Evolutionary conservation across 2,113 vertebrate genomes (phyloP).

Genomic region (Opisthocomus hoazin): DNA sequence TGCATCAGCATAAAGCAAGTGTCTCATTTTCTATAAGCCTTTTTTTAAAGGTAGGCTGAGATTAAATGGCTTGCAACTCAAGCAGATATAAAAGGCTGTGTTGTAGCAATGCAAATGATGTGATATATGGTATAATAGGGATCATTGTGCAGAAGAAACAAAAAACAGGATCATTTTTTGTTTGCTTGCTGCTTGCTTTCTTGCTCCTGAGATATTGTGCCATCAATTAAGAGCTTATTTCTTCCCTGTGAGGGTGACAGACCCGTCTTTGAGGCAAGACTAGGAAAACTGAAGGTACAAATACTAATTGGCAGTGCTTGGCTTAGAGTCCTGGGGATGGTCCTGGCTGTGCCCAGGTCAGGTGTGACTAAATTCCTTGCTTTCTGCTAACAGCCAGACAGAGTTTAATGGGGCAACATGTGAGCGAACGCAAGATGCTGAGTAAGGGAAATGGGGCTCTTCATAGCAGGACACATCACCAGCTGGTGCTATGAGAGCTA

Average conservation of each 20-base stretch:
- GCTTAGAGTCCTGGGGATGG: background rate
- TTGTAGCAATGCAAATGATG: background rate
- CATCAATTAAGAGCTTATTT: slow-evolving; percentile 16
- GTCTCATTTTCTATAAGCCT: background rate
- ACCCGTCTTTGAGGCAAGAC: background rate
- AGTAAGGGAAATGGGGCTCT: background rate
- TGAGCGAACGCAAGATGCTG: background rate
- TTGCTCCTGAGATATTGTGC: background rate
- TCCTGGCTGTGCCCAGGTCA: background rate
- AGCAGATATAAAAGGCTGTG: background rate
- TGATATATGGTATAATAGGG: background rate
- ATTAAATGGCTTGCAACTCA: slow-evolving; percentile 1
- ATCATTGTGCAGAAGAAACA: background rate
- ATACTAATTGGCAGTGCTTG: background rate
- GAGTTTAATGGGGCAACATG: background rate
- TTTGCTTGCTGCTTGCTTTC: background rate
- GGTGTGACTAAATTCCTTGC: background rate
- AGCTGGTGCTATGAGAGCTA: background rate
- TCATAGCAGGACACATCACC: accelerated
- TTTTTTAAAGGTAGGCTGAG: slow-evolving; percentile 5
- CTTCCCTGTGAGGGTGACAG: background rate
- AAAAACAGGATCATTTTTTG: background rate
- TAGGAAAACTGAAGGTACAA: background rate
- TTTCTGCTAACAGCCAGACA: background rate
- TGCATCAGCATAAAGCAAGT: slow-evolving; percentile 8